Conservation (phyloP, 1,140 invertebrate species). For the Stegodyphus dumicola region DNA sequence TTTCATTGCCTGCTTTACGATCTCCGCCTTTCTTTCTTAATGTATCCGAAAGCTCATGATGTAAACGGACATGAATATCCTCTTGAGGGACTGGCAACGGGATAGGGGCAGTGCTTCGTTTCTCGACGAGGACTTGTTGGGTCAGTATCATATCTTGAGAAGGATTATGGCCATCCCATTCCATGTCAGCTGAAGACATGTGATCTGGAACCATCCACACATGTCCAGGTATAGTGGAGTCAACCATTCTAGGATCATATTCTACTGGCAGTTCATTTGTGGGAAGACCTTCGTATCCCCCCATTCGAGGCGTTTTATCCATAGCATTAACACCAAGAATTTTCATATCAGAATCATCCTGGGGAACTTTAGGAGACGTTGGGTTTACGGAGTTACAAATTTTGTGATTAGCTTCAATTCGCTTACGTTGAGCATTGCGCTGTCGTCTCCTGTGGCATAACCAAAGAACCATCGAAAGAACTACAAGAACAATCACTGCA, state of each 20-base stretch:
- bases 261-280: slow-evolving; percentile 65
- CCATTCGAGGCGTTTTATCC: slow-evolving; percentile 71
- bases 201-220: slow-evolving; percentile 58
- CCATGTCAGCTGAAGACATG: slow-evolving; percentile 17
- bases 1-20: slow-evolving; percentile 36
- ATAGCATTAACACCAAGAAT: slow-evolving; percentile 69
- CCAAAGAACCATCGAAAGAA: slow-evolving; percentile 77
- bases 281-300: slow-evolving; percentile 65
- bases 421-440: slow-evolving; percentile 33
- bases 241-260: slow-evolving; percentile 2
- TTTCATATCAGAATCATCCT: slow-evolving; percentile 55
- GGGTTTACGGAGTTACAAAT: slow-evolving; percentile 51
- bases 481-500: slow-evolving; percentile 77
- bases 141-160: slow-evolving; percentile 38
- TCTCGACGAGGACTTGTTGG: slow-evolving; percentile 25
- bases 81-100: slow-evolving; percentile 28
- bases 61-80: slow-evolving; percentile 51
- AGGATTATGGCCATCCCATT: slow-evolving; percentile 49
- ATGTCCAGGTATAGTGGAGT: slow-evolving; percentile 11
- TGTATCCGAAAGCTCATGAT: slow-evolving; percentile 55
- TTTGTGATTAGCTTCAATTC: slow-evolving; percentile 58
- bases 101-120: slow-evolving; percentile 10
- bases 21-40: slow-evolving; percentile 27
- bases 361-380: slow-evolving; percentile 29
- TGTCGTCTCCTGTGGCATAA: slow-evolving; percentile 48